phyloP scores from a whole-genome alignment of 2,113 vertebrate genomes.

The Pao palembangensis region DNA sequence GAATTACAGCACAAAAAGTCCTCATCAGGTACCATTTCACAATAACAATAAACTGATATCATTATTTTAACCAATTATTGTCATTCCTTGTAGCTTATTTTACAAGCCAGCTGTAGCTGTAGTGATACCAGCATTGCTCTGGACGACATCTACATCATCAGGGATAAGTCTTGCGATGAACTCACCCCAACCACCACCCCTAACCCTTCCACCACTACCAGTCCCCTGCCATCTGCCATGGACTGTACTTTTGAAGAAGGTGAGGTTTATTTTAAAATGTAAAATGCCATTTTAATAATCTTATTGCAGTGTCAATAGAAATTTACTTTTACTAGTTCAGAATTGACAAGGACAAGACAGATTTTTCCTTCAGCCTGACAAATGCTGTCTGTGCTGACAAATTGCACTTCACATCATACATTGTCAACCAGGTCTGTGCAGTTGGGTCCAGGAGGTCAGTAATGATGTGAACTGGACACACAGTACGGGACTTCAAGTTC shows the following conservation, averaged over 20 bases:
- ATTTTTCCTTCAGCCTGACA: too few species aligned
- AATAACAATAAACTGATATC: background rate
- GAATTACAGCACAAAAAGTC: constrained; percentile 63
- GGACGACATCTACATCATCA: constrained; percentile 70
- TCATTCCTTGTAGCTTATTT: constrained; percentile 60
- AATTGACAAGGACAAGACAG: too few species aligned
- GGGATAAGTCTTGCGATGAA: constrained; percentile 46
- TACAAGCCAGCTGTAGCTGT: constrained; percentile 35
- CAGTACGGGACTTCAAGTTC: constrained; percentile 47
- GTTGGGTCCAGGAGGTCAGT: constrained; percentile 63
- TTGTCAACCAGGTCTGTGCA: constrained; percentile 63
- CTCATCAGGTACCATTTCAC: constrained; percentile 62
- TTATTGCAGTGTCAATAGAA: too few species aligned
- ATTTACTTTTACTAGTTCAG: too few species aligned
- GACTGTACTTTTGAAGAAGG: constrained; percentile 75
- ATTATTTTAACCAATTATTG: background rate
- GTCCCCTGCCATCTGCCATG: constrained; percentile 52
- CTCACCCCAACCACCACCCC: constrained; percentile 54
- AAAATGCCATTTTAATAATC: too few species aligned
- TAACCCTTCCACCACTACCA: constrained; percentile 46
- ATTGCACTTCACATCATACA: background rate
- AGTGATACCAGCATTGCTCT: constrained; percentile 35
- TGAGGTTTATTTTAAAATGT: constrained; percentile 18
- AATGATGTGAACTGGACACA: constrained; percentile 63
- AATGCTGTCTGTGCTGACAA: too few species aligned